Conservation (phyloP, 2,797 vertebrate genomes). For the Micromesistius poutassou region DNA sequence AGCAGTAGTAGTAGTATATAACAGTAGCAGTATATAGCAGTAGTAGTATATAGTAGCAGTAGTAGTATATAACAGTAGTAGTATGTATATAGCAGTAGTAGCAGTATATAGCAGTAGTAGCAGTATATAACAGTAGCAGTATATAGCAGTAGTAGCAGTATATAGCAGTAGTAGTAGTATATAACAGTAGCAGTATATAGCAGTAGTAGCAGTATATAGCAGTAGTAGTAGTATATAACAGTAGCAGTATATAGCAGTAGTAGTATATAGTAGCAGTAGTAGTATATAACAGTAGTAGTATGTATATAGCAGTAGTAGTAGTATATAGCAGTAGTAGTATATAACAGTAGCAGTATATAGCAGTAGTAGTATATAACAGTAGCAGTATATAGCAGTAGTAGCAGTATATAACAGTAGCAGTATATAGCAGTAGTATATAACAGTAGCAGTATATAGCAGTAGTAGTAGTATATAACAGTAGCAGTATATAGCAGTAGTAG, state of each 20-base stretch:
- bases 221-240: too few species aligned
- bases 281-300: not conserved
- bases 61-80: not conserved
- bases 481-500: not conserved
- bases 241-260: not conserved
- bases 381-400: not conserved
- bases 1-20: not conserved
- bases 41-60: not conserved
- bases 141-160: too few species aligned
- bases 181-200: too few species aligned
- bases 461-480: not conserved
- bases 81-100: not conserved
- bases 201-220: too few species aligned
- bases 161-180: too few species aligned
- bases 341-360: not conserved
- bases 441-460: not conserved
- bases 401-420: constrained; percentile 13
- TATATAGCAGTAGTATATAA: not conserved
- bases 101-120: not conserved
- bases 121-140: not conserved
- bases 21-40: not conserved
- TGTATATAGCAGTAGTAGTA: not conserved
- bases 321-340: not conserved
- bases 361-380: too few species aligned
- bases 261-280: not conserved